Percentiles rank a stretch among this genome's conserved stretches.
Conservation (phyloP, 2,888 invertebrate species). For the Lacanobia oleracea region DNA sequence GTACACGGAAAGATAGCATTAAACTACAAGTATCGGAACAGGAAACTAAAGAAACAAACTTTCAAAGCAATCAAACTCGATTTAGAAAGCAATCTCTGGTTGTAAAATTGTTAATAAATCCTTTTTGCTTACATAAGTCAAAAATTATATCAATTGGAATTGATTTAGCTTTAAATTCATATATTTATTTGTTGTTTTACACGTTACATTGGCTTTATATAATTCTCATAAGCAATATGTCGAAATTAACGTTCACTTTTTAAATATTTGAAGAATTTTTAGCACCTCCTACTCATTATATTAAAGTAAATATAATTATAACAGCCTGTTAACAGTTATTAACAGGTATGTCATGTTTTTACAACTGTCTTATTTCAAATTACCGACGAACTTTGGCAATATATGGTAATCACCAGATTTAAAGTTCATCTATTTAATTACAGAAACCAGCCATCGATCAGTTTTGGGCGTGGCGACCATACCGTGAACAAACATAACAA, state of each 20-base stretch:
- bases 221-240: constrained; percentile 29
- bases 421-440: constrained; percentile 65
- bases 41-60: constrained; percentile 68
- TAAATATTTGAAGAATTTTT: neutral
- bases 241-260: constrained; percentile 25
- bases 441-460: constrained; percentile 73
- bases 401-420: constrained; percentile 42
- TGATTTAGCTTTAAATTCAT: constrained; percentile 40
- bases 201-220: constrained; percentile 15
- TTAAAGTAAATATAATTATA: neutral
- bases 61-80: constrained; percentile 63
- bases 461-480: constrained; percentile 71
- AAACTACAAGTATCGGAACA: constrained; percentile 51
- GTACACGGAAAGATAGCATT: constrained; percentile 69
- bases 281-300: neutral
- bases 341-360: neutral
- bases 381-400: neutral
- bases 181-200: constrained; percentile 23
- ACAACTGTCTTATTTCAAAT: neutral
- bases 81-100: constrained; percentile 62
- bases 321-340: too few relatives aligned
- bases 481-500: constrained; percentile 38
- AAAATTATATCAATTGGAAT: constrained; percentile 45
- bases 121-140: constrained; percentile 52
- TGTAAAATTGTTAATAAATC: constrained; percentile 43